Percentiles rank a stretch among this genome's conserved stretches.
phyloP scores from a whole-genome alignment of 2,888 invertebrate species.

The Gymnosoma rotundatum region DNA sequence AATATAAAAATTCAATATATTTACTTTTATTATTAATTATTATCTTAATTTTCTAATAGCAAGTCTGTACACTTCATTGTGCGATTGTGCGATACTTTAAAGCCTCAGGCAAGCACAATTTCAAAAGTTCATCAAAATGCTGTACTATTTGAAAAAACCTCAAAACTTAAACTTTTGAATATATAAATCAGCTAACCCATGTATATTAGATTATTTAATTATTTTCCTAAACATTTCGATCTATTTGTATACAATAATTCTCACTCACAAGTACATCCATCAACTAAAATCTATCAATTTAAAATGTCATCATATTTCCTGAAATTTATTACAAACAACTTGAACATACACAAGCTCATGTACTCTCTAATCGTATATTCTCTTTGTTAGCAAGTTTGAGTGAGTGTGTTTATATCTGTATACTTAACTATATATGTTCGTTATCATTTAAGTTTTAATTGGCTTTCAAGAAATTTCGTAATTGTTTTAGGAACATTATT shows the following conservation, averaged over 20 bases:
- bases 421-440: conserved; percentile 48
- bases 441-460: conserved; percentile 71
- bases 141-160: too few relatives aligned
- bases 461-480: conserved; percentile 66
- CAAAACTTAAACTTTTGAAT: too few relatives aligned
- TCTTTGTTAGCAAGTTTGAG: conserved; percentile 21
- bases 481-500: conserved; percentile 67
- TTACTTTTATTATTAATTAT: too few relatives aligned
- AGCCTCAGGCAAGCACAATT: too few relatives aligned
- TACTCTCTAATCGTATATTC: conserved; percentile 42
- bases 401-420: neutral
- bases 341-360: neutral
- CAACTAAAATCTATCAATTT: conserved; percentile 24
- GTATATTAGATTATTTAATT: conserved; percentile 10
- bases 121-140: too few relatives aligned
- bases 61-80: too few relatives aligned
- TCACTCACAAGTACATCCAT: conserved; percentile 2
- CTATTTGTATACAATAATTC: conserved; percentile 1
- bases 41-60: too few relatives aligned
- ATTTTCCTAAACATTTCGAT: conserved; percentile 44
- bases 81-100: too few relatives aligned
- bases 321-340: conserved; percentile 32
- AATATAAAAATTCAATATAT: too few relatives aligned
- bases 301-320: conserved; percentile 61
- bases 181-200: neutral